phyloP scores from a whole-genome alignment of 2,888 invertebrate genomes.

The Amphipoea oculea region DNA sequence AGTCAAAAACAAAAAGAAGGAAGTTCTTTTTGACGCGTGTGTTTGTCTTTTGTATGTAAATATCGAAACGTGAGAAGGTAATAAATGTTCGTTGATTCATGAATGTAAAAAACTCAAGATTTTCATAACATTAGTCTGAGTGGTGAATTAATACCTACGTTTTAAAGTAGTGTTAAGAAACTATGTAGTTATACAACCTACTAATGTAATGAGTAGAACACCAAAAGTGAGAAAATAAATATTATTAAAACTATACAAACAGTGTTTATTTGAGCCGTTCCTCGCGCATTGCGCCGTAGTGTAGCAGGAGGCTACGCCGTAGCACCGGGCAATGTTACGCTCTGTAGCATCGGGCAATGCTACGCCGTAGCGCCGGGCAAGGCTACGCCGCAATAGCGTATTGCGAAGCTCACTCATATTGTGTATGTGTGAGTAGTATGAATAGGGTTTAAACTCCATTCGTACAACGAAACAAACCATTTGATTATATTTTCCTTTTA shows the following conservation, averaged over 20 bases:
- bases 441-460: background rate
- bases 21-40: background rate
- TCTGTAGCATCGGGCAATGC: background rate
- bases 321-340: background rate
- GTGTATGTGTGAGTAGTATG: background rate
- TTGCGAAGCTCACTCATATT: background rate
- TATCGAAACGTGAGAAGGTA: background rate
- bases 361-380: background rate
- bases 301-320: background rate
- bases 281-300: background rate
- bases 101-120: slow-evolving; percentile 9
- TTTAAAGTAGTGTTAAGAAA: background rate
- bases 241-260: background rate
- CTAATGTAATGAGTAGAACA: background rate
- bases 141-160: background rate
- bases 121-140: background rate
- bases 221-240: slow-evolving; percentile 14
- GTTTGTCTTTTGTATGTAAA: slow-evolving; percentile 22
- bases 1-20: background rate
- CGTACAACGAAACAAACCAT: background rate
- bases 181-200: background rate
- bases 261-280: no score
- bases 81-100: slow-evolving; percentile 20
- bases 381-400: background rate
- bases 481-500: background rate